Percentiles rank a stretch among this genome's conserved stretches.
These are phyloP conservation scores for Sisyra terminalis DNA, from an alignment of 2,888 invertebrate species.

Conservation along the genomic window DNA sequence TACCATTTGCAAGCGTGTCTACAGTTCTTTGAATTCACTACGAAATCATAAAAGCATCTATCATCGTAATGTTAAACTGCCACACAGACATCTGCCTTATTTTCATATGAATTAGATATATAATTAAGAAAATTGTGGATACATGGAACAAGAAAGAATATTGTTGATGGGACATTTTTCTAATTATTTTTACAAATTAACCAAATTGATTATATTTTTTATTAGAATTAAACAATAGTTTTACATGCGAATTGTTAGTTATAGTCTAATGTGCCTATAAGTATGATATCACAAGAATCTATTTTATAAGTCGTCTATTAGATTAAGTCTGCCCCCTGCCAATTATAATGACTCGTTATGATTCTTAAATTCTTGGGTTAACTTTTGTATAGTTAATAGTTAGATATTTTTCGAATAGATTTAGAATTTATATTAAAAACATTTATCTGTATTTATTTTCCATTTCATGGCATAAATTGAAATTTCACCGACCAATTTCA, in stretches of 20 bases:
- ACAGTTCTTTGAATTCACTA: constrained; percentile 80
- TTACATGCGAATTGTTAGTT: too few species aligned
- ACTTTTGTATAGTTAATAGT: neutral
- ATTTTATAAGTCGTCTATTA: too few species aligned
- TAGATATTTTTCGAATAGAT: constrained; percentile 3
- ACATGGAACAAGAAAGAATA: neutral
- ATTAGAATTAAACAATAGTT: too few species aligned
- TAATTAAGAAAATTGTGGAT: too few species aligned
- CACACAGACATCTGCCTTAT: constrained; percentile 7
- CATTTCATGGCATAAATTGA: too few species aligned
- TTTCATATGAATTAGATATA: constrained; percentile 8
- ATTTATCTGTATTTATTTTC: constrained; percentile 5
- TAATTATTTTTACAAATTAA: neutral
- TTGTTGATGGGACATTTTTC: neutral
- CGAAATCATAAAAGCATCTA: constrained; percentile 88
- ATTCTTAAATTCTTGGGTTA: too few species aligned
- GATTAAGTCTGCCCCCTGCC: constrained; percentile 18
- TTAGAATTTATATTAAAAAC: constrained; percentile 2
- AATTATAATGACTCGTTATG: constrained; percentile 3
- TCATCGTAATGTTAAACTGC: constrained; percentile 53
- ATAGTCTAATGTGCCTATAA: too few species aligned
- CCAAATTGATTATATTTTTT: too few species aligned
- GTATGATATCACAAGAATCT: too few species aligned
- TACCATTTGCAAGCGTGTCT: constrained; percentile 83
- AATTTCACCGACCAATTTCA: too few species aligned